Conservation (phyloP, 1,140 invertebrate species). For the Drosophila serrata region DNA sequence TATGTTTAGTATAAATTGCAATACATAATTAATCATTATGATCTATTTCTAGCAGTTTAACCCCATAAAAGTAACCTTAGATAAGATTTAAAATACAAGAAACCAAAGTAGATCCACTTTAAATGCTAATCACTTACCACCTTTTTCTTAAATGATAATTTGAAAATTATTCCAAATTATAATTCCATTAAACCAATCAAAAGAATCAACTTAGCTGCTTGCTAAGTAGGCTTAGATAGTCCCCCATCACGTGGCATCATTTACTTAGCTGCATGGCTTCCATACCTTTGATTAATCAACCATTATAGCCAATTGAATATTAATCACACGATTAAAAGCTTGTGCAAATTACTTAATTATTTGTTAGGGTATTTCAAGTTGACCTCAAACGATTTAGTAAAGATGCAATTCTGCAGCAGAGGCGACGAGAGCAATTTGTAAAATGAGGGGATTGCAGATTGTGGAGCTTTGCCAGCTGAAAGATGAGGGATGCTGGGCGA, state of each 20-base stretch:
- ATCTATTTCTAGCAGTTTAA: no score
- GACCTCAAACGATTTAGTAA: slow-evolving; percentile 36
- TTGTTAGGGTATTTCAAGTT: slow-evolving; percentile 51
- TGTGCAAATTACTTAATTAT: slow-evolving; percentile 25
- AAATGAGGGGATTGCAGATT: slow-evolving; percentile 57
- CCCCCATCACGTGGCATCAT: slow-evolving; percentile 5
- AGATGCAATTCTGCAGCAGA: slow-evolving; percentile 44
- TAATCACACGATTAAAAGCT: slow-evolving; percentile 15
- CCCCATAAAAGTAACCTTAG: not conserved
- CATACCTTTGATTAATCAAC: slow-evolving; percentile 19
- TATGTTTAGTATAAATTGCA: no score
- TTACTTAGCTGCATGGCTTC: not conserved
- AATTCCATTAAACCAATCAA: not conserved
- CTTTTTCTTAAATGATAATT: not conserved
- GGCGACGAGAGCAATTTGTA: slow-evolving; percentile 52
- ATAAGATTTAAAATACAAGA: not conserved
- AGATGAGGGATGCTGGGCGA: slow-evolving; percentile 22
- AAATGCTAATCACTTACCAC: not conserved
- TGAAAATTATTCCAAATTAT: slow-evolving; percentile 1
- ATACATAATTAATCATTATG: no score
- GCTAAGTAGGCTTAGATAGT: slow-evolving; percentile 5
- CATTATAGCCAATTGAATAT: slow-evolving; percentile 27
- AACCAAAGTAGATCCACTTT: not conserved
- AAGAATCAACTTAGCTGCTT: not conserved
- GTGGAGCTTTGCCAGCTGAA: slow-evolving; percentile 35